These are phyloP conservation scores for Nasalis larvatus DNA, from an alignment of 2,113 vertebrate genomes.

Conservation along the genomic window DNA sequence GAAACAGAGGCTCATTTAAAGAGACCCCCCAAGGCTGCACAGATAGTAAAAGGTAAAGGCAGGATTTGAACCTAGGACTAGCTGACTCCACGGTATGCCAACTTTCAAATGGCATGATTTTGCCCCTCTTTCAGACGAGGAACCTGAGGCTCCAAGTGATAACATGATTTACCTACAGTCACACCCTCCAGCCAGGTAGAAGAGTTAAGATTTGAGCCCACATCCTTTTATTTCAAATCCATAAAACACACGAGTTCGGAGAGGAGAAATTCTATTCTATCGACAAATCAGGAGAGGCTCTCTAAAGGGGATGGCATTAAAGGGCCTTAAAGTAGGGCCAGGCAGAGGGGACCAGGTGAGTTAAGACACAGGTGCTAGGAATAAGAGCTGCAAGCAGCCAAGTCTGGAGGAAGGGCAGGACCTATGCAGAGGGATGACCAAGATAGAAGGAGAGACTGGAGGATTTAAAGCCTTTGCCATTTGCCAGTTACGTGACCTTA, in stretches of 20 bases:
- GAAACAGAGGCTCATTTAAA: neutral
- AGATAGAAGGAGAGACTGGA: rapidly evolving
- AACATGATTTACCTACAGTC: neutral
- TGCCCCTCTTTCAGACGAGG: neutral
- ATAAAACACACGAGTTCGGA: neutral
- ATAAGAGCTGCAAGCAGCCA: too few relatives aligned
- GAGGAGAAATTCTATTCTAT: neutral
- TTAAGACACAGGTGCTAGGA: neutral
- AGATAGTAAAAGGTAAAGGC: neutral
- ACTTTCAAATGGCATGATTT: neutral
- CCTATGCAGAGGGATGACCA: rapidly evolving
- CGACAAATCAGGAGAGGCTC: neutral
- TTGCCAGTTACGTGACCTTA: neutral
- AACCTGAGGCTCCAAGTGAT: neutral
- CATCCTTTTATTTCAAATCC: neutral
- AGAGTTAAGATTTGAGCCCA: neutral
- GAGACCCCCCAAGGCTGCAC: neutral
- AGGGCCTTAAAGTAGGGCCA: too few relatives aligned
- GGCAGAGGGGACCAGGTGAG: rapidly evolving
- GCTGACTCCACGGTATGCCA: too few relatives aligned
- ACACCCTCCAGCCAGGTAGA: neutral
- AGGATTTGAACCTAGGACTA: neutral
- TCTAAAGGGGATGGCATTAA: neutral
- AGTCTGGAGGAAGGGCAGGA: neutral
- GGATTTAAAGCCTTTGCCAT: neutral